Base-by-base conservation (phyloP, 2,797 vertebrate species). In the Catostomus latipinnis region DNA sequence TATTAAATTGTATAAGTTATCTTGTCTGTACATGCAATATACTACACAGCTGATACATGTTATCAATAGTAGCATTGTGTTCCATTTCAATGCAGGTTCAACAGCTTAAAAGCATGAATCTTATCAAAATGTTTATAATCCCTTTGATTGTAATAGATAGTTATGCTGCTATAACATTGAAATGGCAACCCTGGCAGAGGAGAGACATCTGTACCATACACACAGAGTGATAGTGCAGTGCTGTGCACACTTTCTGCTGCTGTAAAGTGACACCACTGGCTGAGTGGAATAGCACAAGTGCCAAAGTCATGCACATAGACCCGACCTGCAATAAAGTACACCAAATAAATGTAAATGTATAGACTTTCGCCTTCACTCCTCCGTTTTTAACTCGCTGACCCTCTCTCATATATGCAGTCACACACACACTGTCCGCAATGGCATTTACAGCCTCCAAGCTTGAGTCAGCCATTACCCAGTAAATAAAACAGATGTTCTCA, bases 401-500 rank as follows among this genome's bases (percentile, higher is more conserved):
- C 58, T 8, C 48, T 68, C 62, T 67, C 48, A 67, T 46, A 84
- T 65, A 78, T 68, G 16, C 65, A 73, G 7, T 58, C 69, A 74
- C 10, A 58, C 66, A 12, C 65, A 48, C n/a, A 52, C 11, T 34
- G 22, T 48, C 58, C 57, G 13, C 18, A 74, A 46, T 60, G 65
- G 68, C 82, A 77, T 83, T 87, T 82, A 87, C 65, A 87, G 82
- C 83, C 86, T 78, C 71, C 76, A 84, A 87, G 84, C 87, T 79
- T 71, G 86, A 87, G 88, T 87, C 73, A 85, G 78, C 76, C 84
- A 78, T 88, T 86, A 88, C 87, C 85, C 83, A 83, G 86, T 76
- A 90, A 90, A 85, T 86, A 86, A 91, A 92, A 91, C 92, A 92
- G 87, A 93, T 92, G 91, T 91, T 90, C 87, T 92, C 92, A 92